Conservation (phyloP, 2,888 invertebrate genomes). For the Smittia aterrima region DNA sequence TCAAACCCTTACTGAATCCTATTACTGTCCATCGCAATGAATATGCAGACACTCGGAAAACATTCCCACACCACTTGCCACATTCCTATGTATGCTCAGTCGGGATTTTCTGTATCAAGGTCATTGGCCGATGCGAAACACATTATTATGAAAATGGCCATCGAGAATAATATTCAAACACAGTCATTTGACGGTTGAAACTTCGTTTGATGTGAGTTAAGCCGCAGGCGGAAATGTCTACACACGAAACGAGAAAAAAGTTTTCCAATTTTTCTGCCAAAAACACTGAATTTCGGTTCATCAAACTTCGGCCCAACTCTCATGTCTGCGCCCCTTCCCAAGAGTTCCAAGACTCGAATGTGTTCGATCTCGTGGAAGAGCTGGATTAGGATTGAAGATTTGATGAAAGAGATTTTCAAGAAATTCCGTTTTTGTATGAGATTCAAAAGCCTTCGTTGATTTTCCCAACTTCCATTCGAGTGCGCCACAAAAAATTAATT, state of each 20-base stretch:
- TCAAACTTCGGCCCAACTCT: slow-evolving; percentile 6
- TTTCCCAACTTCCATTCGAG: too few relatives aligned
- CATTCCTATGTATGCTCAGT: background rate
- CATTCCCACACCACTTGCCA: background rate
- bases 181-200: background rate
- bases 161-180: background rate
- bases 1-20: too few relatives aligned
- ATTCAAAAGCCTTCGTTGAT: too few relatives aligned
- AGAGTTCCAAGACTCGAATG: background rate
- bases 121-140: slow-evolving; percentile 7
- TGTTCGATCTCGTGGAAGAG: too few relatives aligned
- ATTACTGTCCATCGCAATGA: too few relatives aligned
- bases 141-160: background rate
- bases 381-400: too few relatives aligned
- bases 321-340: slow-evolving; percentile 11
- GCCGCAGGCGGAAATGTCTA: background rate
- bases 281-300: background rate
- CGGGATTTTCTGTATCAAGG: slow-evolving; percentile 18
- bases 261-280: background rate
- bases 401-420: too few relatives aligned
- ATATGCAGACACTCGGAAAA: background rate
- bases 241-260: background rate
- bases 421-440: too few relatives aligned
- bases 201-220: background rate
- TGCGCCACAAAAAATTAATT: background rate